These are phyloP conservation scores for Spea bombifrons DNA, from an alignment of 2,113 vertebrate species.

Conservation along the genomic window DNA sequence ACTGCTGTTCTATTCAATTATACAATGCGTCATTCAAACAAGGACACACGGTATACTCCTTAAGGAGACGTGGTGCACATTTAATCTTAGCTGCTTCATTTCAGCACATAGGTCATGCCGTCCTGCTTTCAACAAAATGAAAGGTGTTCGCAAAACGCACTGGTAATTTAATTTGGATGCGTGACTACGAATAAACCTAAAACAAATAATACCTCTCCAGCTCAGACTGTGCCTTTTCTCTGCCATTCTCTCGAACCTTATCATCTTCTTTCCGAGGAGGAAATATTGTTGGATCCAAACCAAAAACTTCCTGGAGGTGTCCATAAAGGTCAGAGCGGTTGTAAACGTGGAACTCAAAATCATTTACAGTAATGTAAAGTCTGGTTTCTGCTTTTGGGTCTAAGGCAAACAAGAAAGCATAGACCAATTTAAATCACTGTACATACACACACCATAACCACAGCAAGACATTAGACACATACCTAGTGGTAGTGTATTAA, in stretches of 20 bases:
- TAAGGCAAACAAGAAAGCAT: conserved; percentile 52
- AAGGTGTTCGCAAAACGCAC: too few relatives aligned
- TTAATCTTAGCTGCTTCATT: too few relatives aligned
- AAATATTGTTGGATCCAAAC: conserved; percentile 88
- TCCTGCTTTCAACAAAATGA: too few relatives aligned
- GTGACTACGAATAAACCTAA: too few relatives aligned
- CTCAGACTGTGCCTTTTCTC: conserved; percentile 66
- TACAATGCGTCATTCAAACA: too few relatives aligned
- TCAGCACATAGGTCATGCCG: too few relatives aligned
- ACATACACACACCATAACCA: not conserved
- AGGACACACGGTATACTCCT: too few relatives aligned
- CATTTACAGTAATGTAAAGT: conserved; percentile 91
- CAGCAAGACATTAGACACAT: not conserved
- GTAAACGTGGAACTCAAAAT: conserved; percentile 97
- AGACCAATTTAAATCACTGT: not conserved
- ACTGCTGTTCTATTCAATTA: too few relatives aligned
- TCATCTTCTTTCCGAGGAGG: conserved; percentile 81
- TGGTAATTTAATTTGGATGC: too few relatives aligned
- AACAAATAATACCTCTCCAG: conserved; percentile 75
- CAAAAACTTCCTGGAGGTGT: conserved; percentile 89
- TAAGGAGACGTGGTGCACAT: too few relatives aligned
- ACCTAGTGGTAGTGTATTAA: too few relatives aligned
- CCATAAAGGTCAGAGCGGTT: conserved; percentile 93
- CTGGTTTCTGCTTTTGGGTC: conserved; percentile 97
- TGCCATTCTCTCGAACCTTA: conserved; percentile 70